Evolutionary conservation across 2,888 invertebrate genomes (phyloP).

Genomic region (Ferdinandea cuprea): DNA sequence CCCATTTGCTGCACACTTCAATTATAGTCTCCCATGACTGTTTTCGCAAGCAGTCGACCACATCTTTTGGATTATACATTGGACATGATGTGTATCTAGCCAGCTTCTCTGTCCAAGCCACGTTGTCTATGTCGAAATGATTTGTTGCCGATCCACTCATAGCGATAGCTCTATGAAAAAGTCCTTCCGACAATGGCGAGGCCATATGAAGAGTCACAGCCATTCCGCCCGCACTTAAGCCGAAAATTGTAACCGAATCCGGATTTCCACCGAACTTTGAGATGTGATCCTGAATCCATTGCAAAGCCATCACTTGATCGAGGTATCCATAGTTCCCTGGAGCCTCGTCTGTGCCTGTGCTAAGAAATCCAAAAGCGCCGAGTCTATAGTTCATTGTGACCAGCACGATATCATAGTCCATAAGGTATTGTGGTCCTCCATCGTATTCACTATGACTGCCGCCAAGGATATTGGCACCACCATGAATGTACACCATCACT

Average conservation of each 20-base stretch:
- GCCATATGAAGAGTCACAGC: conserved; percentile 84
- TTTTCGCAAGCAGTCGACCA: conserved; percentile 84
- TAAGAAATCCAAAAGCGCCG: conserved; percentile 84
- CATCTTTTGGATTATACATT: conserved; percentile 83
- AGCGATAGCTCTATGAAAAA: conserved; percentile 88
- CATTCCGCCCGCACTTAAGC: conserved; percentile 84
- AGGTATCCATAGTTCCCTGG: conserved; percentile 88
- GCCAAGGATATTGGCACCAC: conserved; percentile 79
- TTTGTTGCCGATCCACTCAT: conserved; percentile 86
- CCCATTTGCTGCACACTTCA: conserved; percentile 76
- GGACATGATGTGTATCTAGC: conserved; percentile 86
- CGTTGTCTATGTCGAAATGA: conserved; percentile 83
- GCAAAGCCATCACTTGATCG: conserved; percentile 87
- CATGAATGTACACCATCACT: conserved; percentile 80
- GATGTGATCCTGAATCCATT: conserved; percentile 87
- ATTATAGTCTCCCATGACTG: conserved; percentile 77
- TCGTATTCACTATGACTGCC: conserved; percentile 77
- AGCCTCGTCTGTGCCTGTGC: conserved; percentile 85
- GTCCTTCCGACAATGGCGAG: conserved; percentile 86
- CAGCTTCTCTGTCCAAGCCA: conserved; percentile 85
- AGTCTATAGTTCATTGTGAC: conserved; percentile 81
- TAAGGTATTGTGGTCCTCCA: conserved; percentile 79
- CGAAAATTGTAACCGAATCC: conserved; percentile 85
- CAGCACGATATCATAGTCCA: conserved; percentile 79
- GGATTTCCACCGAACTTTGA: conserved; percentile 87